Base-by-base conservation (phyloP, 2,113 vertebrate species). In the Bucco capensis region DNA sequence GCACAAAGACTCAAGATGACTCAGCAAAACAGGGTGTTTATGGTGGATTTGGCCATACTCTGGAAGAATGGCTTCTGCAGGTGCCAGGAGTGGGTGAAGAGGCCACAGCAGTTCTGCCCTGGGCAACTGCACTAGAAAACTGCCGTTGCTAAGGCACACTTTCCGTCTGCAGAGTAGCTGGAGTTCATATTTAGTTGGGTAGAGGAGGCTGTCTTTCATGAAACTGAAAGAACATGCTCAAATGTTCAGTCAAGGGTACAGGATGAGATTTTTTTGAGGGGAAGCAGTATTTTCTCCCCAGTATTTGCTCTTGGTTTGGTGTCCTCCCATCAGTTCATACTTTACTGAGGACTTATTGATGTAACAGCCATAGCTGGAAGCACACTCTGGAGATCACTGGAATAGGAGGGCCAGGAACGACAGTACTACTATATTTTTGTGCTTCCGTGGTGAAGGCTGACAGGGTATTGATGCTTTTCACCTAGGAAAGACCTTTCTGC, bases 11-110 rank as follows among this genome's bases (percentile, higher is more conserved):
- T 37, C 14, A 24, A 22, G 30, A 6, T 0, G 0, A n/a, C 23
- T 3, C 2, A 19, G n/a, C 2, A 6, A 35, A 78, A 47, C 17
- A 14, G 30, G 33, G 16, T 2, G 8, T 12, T 88, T 79, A 28
- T 0, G 0, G 5, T 1, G 1, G 27, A 1, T 22, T 47, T 58
- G 31, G 18, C 35, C 0, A 0, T 0, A 2, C 53, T 53, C 1
- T 8, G 15, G n/a, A 25, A 33, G 17, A 23, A 5, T 1, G 3
- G 14, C 13, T 77, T 24, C 54, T 14, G 3, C 8, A 10, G 4
- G 0, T 2, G 28, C 33, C 1, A 2, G 33, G 10, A 40, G 19
- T 0, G 0, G 30, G 4, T 2, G 1, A 0, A 4, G 8, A 14
- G 35, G 38, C 24, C 56, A 30, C 1, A 1, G 16, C 1, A 0